Evolutionary conservation across 2,888 invertebrate species (phyloP), one percentile per base, ranked within the genome.

Genomic region (Nesidiocoris tenuis): DNA sequence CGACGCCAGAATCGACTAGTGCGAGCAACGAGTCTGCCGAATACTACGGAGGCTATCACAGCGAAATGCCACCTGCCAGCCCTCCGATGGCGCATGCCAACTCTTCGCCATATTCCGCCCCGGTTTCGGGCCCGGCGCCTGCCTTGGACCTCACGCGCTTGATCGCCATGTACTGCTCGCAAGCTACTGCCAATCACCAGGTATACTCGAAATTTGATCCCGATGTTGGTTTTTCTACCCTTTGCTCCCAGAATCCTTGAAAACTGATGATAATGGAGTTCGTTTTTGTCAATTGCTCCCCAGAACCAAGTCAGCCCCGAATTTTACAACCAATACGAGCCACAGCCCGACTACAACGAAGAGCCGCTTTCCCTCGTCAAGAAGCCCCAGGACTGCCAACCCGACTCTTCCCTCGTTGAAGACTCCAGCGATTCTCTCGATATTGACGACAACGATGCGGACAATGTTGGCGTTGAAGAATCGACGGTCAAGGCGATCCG

Each of bases 281-380:
- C n/a, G n/a, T n/a, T n/a, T n/a, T n/a, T n/a, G n/a, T n/a, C n/a
- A n/a, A n/a, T n/a, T n/a, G n/a, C n/a, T 39, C 12, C 12, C 39
- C 39, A 39, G 39, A 12, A 39, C 39, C 12, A 3, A 7, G 39
- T 39, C 39, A 39, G 39, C 39, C 39, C 3, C 3, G 39, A 39
- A 39, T n/a, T n/a, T n/a, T 12, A 7, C 5, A 39, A 12, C 3
- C 39, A 39, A 12, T 39, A 39, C 39, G 5, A 39, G 12, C 39
- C 3, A 12, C 39, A 39, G 39, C 39, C 39, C 5, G 39, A 39
- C 12, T 39, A 7, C 12, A 12, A 39, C 59, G 59, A 72, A 3
- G 72, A 72, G 54, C 72, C 72, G 1, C 61, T 72, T 3, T 72
- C 72, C 16, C 72, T 72, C 21, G 72, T 72, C 54, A 72, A 72